Evolutionary conservation across 2,888 invertebrate genomes (phyloP).

Genomic region (Melangyna quadrimaculata): DNA sequence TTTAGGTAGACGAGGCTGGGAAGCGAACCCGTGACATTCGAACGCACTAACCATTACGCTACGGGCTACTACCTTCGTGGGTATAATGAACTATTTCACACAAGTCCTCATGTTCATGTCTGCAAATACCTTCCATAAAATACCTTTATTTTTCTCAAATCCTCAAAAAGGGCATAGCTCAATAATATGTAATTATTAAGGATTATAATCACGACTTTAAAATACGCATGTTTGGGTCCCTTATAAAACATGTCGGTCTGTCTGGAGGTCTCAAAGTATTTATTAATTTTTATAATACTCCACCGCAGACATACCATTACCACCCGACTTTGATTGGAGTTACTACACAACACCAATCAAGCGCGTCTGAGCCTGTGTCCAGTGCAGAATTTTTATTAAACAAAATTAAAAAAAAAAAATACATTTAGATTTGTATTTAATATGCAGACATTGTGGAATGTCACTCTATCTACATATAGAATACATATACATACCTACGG

Average conservation of each 20-base stretch:
- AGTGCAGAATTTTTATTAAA: slow-evolving; percentile 50
- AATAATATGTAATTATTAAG: slow-evolving; percentile 56
- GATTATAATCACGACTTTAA: slow-evolving; percentile 64
- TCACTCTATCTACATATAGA: slow-evolving; percentile 3
- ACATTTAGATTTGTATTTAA: slow-evolving; percentile 71
- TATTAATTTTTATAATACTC: slow-evolving; percentile 48
- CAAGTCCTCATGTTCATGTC: neutral
- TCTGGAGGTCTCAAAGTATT: slow-evolving; percentile 1
- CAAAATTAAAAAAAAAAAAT: slow-evolving; percentile 26
- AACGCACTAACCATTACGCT: too few species aligned
- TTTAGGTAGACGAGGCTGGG: too few species aligned
- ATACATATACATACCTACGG: slow-evolving; percentile 53
- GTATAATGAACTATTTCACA: neutral
- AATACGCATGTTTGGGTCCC: slow-evolving; percentile 49
- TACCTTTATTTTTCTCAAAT: neutral
- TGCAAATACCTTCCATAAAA: neutral
- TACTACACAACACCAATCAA: slow-evolving; percentile 63
- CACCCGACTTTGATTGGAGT: slow-evolving; percentile 43
- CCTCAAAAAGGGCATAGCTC: slow-evolving; percentile 8
- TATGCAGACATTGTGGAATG: slow-evolving; percentile 70
- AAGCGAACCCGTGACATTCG: too few species aligned
- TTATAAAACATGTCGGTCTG: slow-evolving; percentile 48
- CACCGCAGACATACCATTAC: slow-evolving; percentile 44
- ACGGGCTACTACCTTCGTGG: too few species aligned
- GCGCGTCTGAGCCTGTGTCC: slow-evolving; percentile 38